Evolutionary conservation across 2,888 invertebrate genomes (phyloP).

Genomic region (Disparrhopalites patrizii): DNA sequence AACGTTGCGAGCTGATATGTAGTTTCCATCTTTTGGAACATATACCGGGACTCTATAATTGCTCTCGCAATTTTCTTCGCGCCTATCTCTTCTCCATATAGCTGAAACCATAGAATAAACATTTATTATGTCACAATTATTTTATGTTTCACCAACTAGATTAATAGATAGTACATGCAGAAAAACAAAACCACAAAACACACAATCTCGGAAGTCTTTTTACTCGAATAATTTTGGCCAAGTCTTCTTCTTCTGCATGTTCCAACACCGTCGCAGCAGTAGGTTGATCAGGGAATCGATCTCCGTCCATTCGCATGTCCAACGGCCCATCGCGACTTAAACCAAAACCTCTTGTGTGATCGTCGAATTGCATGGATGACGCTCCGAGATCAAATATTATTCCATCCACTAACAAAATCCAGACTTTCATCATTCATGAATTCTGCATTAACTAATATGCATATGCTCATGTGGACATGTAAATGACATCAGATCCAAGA

Average conservation of each 20-base stretch:
- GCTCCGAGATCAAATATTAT: slow-evolving; percentile 90
- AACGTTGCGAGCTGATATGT: slow-evolving; percentile 77
- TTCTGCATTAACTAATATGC: no score
- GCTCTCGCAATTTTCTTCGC: slow-evolving; percentile 82
- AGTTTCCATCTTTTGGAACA: slow-evolving; percentile 70
- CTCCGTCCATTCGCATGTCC: slow-evolving; percentile 94
- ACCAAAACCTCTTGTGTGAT: slow-evolving; percentile 77
- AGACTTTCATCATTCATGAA: no score
- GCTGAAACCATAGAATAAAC: slow-evolving; percentile 45
- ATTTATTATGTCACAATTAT: neutral
- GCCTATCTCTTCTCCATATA: slow-evolving; percentile 86
- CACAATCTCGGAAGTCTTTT: neutral
- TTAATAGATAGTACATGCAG: neutral
- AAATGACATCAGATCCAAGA: neutral
- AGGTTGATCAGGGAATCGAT: slow-evolving; percentile 64
- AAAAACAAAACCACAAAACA: neutral
- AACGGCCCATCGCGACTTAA: slow-evolving; percentile 78
- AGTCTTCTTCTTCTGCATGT: slow-evolving; percentile 69
- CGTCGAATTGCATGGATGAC: slow-evolving; percentile 92
- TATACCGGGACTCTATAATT: slow-evolving; percentile 75
- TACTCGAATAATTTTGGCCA: slow-evolving; percentile 70
- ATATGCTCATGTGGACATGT: neutral
- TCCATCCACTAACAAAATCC: slow-evolving; percentile 68
- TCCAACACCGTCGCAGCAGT: slow-evolving; percentile 86
- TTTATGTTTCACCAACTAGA: neutral